These are phyloP conservation scores for Cataglyphis cursor DNA, from an alignment of 2,888 invertebrate species.

Conservation along the genomic window DNA sequence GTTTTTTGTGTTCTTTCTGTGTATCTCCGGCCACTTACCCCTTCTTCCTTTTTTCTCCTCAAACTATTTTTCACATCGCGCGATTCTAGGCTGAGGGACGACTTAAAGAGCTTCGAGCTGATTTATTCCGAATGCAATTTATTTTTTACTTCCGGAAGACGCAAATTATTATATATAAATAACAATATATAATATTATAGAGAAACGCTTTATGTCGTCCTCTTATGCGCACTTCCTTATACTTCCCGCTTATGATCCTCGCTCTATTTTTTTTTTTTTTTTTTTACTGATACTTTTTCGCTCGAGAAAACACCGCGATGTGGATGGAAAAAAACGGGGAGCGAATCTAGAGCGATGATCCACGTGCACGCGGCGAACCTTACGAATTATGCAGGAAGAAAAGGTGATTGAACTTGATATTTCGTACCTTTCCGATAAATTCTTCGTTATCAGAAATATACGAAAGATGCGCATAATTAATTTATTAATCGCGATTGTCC, in stretches of 20 bases:
- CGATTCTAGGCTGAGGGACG: not conserved
- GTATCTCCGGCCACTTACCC: slow-evolving; percentile 57
- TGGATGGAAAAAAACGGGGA: slow-evolving; percentile 9
- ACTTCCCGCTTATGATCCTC: not conserved
- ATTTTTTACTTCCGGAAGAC: not conserved
- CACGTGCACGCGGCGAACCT: slow-evolving; percentile 21
- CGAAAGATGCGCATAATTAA: slow-evolving; percentile 1
- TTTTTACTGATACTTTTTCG: not conserved
- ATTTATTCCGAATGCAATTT: slow-evolving; percentile 16
- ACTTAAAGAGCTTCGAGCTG: not conserved
- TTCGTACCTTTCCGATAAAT: slow-evolving; percentile 25
- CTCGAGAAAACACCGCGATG: slow-evolving; percentile 11
- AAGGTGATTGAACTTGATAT: slow-evolving; percentile 41
- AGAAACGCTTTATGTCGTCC: slow-evolving; percentile 12
- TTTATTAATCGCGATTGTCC: not conserved
- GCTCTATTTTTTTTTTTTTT: slow-evolving; percentile 6
- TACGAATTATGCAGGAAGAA: slow-evolving; percentile 37
- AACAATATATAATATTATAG: not conserved
- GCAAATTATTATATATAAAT: not conserved
- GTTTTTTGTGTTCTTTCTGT: slow-evolving; percentile 81
- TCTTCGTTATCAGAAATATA: not conserved
- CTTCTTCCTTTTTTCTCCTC: not conserved
- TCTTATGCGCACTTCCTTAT: slow-evolving; percentile 14
- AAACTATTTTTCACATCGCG: slow-evolving; percentile 27
- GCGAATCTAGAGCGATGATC: slow-evolving; percentile 21